Conservation (phyloP, 2,113 vertebrate genomes). For the Myotis yumanensis region DNA sequence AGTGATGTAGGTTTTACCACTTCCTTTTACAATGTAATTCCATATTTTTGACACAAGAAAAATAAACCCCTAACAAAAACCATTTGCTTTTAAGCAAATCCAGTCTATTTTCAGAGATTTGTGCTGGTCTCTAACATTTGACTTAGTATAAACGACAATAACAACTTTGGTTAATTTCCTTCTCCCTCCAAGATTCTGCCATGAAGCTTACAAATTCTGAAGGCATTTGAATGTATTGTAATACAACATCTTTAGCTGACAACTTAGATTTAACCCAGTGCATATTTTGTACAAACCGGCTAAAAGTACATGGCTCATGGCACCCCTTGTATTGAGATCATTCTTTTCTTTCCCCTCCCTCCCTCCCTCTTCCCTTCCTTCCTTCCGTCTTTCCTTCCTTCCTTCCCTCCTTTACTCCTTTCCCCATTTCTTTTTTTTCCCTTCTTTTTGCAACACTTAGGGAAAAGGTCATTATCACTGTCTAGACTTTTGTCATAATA, state of each 20-base stretch:
- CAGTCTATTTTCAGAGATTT: constrained; percentile 77
- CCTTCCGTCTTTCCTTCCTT: neutral
- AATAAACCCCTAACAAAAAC: constrained; percentile 81
- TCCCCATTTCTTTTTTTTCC: neutral
- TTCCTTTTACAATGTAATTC: constrained; percentile 84
- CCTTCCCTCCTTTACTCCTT: too few species aligned
- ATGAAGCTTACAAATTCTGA: constrained; percentile 18
- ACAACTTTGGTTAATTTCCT: constrained; percentile 48
- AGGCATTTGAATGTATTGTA: constrained; percentile 41
- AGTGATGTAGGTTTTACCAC: constrained; percentile 78
- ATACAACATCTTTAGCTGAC: neutral
- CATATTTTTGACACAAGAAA: constrained; percentile 83
- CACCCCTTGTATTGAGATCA: neutral
- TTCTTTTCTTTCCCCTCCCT: neutral
- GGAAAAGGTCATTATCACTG: constrained; percentile 43
- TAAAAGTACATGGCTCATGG: neutral
- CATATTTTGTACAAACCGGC: neutral
- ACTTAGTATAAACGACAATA: constrained; percentile 48
- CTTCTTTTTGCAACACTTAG: neutral
- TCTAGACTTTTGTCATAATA: constrained; percentile 30
- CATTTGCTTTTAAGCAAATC: constrained; percentile 84
- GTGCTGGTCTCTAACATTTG: constrained; percentile 65
- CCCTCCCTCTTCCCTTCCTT: rapidly evolving
- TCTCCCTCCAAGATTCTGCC: neutral
- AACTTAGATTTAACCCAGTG: neutral